These are phyloP conservation scores for Helicolenus hilgendorfi DNA, from an alignment of 2,797 vertebrate species.

Conservation along the genomic window DNA sequence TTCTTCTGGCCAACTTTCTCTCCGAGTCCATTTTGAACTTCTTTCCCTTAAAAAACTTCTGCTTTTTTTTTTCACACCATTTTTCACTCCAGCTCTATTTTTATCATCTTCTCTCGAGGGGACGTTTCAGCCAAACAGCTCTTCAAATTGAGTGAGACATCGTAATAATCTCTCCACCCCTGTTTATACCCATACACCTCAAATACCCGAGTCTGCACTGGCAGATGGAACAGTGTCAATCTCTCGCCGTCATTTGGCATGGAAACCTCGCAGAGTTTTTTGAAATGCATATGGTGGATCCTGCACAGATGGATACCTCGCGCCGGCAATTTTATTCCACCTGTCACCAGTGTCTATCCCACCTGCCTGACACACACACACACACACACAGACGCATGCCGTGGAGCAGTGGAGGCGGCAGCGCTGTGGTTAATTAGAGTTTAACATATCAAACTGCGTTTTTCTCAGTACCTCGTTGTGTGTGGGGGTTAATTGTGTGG, in stretches of 20 bases:
- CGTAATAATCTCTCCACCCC: constrained; percentile 27
- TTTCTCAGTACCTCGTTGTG: constrained; percentile 41
- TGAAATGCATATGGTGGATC: constrained; percentile 72
- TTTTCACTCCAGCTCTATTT: neutral
- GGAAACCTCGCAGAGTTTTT: constrained; percentile 38
- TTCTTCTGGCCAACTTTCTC: neutral
- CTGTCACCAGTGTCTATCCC: constrained; percentile 63
- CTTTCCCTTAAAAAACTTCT: neutral
- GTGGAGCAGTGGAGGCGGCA: constrained; percentile 41
- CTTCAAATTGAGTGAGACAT: constrained; percentile 29
- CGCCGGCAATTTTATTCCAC: constrained; percentile 65
- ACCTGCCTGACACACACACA: constrained; percentile 30
- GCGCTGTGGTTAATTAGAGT: constrained; percentile 76
- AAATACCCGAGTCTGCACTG: neutral
- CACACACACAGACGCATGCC: constrained; percentile 3
- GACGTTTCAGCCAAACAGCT: constrained; percentile 18
- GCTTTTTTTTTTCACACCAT: neutral
- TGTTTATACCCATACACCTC: constrained; percentile 23
- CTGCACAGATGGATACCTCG: constrained; percentile 72
- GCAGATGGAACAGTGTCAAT: constrained; percentile 72
- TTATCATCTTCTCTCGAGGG: constrained; percentile 8
- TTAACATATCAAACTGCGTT: constrained; percentile 67
- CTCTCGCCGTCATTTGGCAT: constrained; percentile 51
- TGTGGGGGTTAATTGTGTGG: constrained; percentile 82
- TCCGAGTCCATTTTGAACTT: neutral